Evolutionary conservation across 1,140 invertebrate genomes (phyloP).

Genomic region (Leptonema lineaticorne): DNA sequence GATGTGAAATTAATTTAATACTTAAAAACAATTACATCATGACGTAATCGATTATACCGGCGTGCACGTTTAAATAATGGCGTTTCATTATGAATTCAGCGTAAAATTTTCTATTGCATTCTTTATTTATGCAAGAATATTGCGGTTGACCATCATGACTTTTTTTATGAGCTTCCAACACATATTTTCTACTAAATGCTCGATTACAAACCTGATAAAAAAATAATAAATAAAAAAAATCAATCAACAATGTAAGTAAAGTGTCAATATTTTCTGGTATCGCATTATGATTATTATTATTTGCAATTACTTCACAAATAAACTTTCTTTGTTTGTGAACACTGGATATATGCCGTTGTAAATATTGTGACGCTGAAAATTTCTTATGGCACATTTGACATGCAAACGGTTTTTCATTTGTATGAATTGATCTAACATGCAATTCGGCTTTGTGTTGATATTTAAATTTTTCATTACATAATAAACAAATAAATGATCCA

Average conservation of each 20-base stretch:
- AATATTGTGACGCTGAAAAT: conserved; percentile 29
- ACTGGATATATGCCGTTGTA: conserved; percentile 33
- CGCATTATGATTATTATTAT: not conserved
- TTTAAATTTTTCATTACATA: conserved; percentile 30
- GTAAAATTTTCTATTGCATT: conserved; percentile 35
- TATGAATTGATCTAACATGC: conserved; percentile 33
- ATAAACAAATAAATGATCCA: conserved; percentile 25
- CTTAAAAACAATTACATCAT: not conserved
- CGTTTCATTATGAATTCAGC: conserved; percentile 26
- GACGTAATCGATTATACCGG: conserved; percentile 18
- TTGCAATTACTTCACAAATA: conserved; percentile 33
- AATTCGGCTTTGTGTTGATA: conserved; percentile 30
- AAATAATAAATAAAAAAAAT: conserved; percentile 2
- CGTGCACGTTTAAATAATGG: conserved; percentile 29
- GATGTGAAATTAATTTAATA: not conserved
- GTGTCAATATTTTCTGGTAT: not conserved
- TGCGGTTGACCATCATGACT: conserved; percentile 27
- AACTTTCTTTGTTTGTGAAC: conserved; percentile 35
- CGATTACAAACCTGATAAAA: conserved; percentile 32
- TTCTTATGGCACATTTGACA: conserved; percentile 29
- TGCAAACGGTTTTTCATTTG: conserved; percentile 34
- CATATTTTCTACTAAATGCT: conserved; percentile 31
- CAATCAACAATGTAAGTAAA: not conserved
- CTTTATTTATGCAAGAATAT: conserved; percentile 18
- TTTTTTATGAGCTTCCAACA: conserved; percentile 33